Conservation (phyloP, 1,140 invertebrate species). For the Aphis gossypii region DNA sequence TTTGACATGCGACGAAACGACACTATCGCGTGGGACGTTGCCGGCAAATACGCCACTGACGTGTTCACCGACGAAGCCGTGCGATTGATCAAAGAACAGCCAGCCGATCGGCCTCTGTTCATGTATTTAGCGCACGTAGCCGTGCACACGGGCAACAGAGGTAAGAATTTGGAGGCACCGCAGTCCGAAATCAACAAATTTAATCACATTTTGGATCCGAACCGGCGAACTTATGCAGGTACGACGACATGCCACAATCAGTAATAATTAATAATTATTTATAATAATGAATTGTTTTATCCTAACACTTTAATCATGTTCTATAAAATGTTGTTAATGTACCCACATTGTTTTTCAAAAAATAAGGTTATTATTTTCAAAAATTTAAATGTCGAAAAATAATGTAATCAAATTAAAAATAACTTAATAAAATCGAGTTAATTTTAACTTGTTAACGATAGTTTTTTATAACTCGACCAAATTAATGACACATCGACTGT, state of each 20-base stretch:
- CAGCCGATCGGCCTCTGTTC: slow-evolving; percentile 69
- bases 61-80: slow-evolving; percentile 73
- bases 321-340: background rate
- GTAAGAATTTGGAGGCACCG: slow-evolving; percentile 70
- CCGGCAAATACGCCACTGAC: slow-evolving; percentile 75
- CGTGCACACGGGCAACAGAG: slow-evolving; percentile 71
- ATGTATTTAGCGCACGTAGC: slow-evolving; percentile 75
- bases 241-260: background rate
- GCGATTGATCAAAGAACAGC: slow-evolving; percentile 69
- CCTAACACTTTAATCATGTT: background rate
- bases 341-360: background rate
- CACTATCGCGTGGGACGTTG: slow-evolving; percentile 69
- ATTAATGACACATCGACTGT: background rate
- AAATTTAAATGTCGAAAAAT: too few relatives aligned
- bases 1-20: slow-evolving; percentile 69
- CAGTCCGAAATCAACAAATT: slow-evolving; percentile 72
- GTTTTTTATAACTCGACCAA: background rate
- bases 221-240: slow-evolving; percentile 75
- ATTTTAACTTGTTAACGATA: background rate
- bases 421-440: background rate
- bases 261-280: background rate
- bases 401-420: too few relatives aligned
- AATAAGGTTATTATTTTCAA: background rate
- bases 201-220: slow-evolving; percentile 71
- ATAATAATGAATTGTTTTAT: too few relatives aligned